phyloP scores from a whole-genome alignment of 2,113 vertebrate genomes.

The Thermophis baileyi region DNA sequence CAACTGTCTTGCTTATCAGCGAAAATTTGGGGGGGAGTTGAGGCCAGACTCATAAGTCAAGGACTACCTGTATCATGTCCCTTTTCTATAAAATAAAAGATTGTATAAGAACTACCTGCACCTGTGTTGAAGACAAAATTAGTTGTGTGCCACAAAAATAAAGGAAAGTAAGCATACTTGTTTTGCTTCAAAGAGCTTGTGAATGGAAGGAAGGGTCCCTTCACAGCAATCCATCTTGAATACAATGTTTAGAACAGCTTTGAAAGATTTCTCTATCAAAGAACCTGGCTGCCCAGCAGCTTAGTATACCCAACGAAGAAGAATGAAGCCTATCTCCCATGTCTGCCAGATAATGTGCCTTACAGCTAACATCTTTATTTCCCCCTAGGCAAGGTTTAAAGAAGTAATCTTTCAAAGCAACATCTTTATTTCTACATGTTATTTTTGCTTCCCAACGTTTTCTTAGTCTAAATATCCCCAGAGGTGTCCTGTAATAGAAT shows the following conservation, averaged over 20 bases:
- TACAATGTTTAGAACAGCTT: neutral
- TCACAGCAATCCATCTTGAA: neutral
- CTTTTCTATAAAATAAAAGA: no score
- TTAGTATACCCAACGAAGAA: neutral
- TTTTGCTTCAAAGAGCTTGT: neutral
- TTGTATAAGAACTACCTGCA: neutral
- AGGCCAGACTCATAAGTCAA: no score
- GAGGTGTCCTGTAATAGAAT: conserved; percentile 11
- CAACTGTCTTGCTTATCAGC: neutral
- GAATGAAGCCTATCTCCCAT: neutral
- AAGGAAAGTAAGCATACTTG: neutral
- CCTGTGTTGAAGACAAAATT: neutral
- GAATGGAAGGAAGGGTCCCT: neutral
- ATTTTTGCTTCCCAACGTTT: conserved; percentile 20
- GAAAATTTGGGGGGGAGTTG: no score
- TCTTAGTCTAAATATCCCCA: conserved; percentile 7
- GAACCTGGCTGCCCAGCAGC: neutral
- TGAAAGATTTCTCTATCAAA: conserved; percentile 1
- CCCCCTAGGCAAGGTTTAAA: neutral
- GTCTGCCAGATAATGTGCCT: neutral
- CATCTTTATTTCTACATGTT: conserved; percentile 12
- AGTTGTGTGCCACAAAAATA: neutral
- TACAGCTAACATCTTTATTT: neutral
- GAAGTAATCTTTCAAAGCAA: conserved; percentile 14
- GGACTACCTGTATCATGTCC: no score